Conservation (phyloP, 2,113 vertebrate species). For the Ardeotis arabs region DNA sequence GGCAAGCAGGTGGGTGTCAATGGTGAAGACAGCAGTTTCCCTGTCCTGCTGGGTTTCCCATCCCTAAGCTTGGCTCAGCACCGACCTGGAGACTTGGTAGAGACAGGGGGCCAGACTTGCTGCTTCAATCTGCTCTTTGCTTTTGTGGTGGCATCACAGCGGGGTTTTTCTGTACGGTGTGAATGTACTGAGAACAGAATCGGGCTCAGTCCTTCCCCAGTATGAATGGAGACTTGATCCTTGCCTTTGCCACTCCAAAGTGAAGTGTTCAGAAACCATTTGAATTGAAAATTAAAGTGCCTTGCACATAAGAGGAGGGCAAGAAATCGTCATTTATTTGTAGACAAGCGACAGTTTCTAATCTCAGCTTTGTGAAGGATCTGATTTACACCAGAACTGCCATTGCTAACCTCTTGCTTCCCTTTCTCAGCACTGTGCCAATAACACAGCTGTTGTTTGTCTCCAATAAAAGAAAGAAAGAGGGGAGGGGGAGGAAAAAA, state of each 20-base stretch:
- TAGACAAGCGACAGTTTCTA: conserved; percentile 16
- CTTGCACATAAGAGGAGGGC: neutral
- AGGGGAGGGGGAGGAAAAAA: neutral
- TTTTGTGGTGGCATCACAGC: neutral
- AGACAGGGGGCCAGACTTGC: neutral
- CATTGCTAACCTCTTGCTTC: conserved; percentile 45
- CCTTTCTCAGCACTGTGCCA: conserved; percentile 36
- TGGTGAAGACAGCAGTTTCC: accelerated
- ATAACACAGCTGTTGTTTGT: conserved; percentile 67
- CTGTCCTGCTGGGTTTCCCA: neutral
- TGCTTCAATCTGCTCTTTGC: neutral
- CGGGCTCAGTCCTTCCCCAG: neutral
- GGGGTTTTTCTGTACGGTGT: neutral
- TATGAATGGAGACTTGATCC: neutral
- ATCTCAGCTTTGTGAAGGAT: conserved; percentile 39
- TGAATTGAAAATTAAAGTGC: conserved; percentile 27
- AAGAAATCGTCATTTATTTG: conserved; percentile 31
- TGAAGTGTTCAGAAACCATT: neutral
- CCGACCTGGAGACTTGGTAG: neutral
- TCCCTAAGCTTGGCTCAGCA: neutral
- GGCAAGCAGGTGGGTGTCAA: neutral
- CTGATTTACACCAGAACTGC: conserved; percentile 52
- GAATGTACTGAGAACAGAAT: neutral
- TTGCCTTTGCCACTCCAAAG: neutral
- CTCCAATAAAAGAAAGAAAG: conserved; percentile 17